Evolutionary conservation across 1,140 invertebrate species (phyloP), one percentile per base, ranked within the genome.

Genomic region (Anagrus nilaparvatae): DNA sequence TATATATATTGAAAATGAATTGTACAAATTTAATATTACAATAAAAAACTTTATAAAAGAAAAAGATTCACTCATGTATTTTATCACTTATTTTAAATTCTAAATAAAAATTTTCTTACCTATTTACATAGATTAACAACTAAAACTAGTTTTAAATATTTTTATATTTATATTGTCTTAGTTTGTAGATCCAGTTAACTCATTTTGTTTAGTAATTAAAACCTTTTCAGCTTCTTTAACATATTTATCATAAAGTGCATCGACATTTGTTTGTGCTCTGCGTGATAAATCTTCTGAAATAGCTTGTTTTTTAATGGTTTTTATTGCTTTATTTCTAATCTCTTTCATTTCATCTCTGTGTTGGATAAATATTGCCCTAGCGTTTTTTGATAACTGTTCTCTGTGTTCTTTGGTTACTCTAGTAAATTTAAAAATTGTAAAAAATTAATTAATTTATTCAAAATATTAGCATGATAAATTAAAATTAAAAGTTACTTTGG

Each of bases 391-490:
- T 30, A 96, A 69, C 31, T 70, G 73, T 69, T 95, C 90, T 53
- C 92, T 72, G 58, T 95, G 83, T 65, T 96, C 92, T 58, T 84
- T 87, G 4, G 92, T 95, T 1, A 96, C 80, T 65, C 82, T 85
- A 55, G 59, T 49, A 54, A 47, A 44, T 13, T 43, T 30, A 14
- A 6, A 32, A 10, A 19, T 40, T 36, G n/a, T 23, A 34, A 13
- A 39, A 23, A 44, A 23, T 29, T 6, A 40, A 44, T 24, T 16
- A 28, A 31, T 12, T 37, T 32, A 36, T 9, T 32, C 16, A 37
- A 25, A 43, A 37, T 30, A 8, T n/a, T 27, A 32, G 4, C 46
- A 24, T 35, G 32, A 46, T 16, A 17, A 19, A 35, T 17, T 39
- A 12, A 8, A 21, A 1, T 25, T 28, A 31, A 38, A 42, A 48